These are phyloP conservation scores for Pogonomyrmex barbatus DNA, from an alignment of 1,140 invertebrate genomes.

Conservation along the genomic window DNA sequence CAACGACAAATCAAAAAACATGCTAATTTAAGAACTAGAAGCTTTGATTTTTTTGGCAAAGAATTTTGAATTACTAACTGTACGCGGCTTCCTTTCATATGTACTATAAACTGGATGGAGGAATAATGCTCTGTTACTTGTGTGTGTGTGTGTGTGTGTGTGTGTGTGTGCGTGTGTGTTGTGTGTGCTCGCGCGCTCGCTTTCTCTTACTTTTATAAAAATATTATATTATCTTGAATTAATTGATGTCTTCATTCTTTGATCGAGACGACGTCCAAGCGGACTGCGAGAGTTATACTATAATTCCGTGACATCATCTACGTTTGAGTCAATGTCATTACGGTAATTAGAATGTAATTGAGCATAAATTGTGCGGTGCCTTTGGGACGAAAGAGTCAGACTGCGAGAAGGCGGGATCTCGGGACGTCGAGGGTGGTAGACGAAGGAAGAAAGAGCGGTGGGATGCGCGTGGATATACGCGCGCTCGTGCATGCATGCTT, in stretches of 20 bases:
- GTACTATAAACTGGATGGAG: too few relatives aligned
- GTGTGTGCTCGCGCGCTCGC: too few relatives aligned
- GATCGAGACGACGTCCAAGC: slow-evolving; percentile 49
- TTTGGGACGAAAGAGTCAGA: slow-evolving; percentile 44
- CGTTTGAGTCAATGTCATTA: slow-evolving; percentile 76
- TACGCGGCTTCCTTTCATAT: too few relatives aligned
- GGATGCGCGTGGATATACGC: slow-evolving; percentile 48
- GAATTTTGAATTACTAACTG: too few relatives aligned
- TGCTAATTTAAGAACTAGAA: too few relatives aligned
- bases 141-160: too few relatives aligned
- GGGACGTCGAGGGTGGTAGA: background rate
- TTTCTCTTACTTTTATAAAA: too few relatives aligned
- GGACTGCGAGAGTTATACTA: slow-evolving; percentile 73
- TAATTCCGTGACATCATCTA: slow-evolving; percentile 78
- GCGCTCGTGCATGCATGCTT: slow-evolving; percentile 60
- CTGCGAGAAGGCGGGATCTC: slow-evolving; percentile 24
- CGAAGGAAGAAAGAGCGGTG: slow-evolving; percentile 36
- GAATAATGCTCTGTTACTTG: too few relatives aligned
- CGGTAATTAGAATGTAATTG: slow-evolving; percentile 81
- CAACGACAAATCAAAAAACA: too few relatives aligned
- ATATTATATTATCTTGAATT: too few relatives aligned
- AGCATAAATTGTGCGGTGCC: slow-evolving; percentile 77
- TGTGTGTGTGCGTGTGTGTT: too few relatives aligned
- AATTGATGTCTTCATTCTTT: background rate
- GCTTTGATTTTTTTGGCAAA: too few relatives aligned